Percentiles rank a stretch among this genome's conserved stretches.
phyloP scores from a whole-genome alignment of 2,113 vertebrate genomes.

The Ptyas mucosa region DNA sequence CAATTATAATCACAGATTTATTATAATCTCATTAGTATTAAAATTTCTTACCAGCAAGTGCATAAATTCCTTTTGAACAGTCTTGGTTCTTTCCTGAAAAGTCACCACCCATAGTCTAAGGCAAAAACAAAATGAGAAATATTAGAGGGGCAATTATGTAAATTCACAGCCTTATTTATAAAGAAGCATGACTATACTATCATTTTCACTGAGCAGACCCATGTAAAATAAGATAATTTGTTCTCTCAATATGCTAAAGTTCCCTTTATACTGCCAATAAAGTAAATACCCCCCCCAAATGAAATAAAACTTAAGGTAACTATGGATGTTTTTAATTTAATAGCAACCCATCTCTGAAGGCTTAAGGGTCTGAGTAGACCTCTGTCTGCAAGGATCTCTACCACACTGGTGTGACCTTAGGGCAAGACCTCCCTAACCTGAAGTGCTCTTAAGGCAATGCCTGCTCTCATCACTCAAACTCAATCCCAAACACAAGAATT shows the following conservation, averaged over 20 bases:
- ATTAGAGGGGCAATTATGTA: conserved; percentile 3
- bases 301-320: neutral
- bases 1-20: neutral
- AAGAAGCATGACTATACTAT: neutral
- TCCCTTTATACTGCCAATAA: neutral
- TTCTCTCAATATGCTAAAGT: neutral
- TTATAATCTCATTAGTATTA: neutral
- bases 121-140: conserved; percentile 5
- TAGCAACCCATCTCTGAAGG: neutral
- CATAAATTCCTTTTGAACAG: conserved; percentile 97
- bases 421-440: neutral
- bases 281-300: neutral
- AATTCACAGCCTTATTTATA: neutral
- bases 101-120: conserved; percentile 96
- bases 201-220: neutral
- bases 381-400: neutral
- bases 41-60: conserved; percentile 81
- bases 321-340: neutral
- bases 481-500: neutral
- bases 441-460: neutral
- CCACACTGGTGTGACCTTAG: neutral
- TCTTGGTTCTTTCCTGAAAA: conserved; percentile 98
- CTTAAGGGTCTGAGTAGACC: neutral
- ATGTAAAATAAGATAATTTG: neutral
- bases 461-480: neutral